Percentiles rank a stretch among this genome's conserved stretches.
These are phyloP conservation scores for Calliscelio sp. DNA, from an alignment of 2,888 invertebrate species.

Conservation along the genomic window DNA sequence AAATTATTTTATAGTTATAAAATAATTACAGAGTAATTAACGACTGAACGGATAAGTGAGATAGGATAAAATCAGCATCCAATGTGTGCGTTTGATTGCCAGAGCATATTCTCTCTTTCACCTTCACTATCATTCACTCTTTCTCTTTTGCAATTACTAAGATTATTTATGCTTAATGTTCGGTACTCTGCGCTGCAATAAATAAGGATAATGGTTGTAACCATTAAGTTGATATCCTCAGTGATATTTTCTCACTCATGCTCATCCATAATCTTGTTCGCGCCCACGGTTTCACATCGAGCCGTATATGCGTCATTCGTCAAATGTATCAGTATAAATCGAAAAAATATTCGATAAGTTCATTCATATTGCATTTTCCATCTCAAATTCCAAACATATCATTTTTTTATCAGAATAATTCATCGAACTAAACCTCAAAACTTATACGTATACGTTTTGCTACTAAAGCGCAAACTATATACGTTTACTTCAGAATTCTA, in stretches of 20 bases:
- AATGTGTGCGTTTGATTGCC: constrained; percentile 62
- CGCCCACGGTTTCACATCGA: constrained; percentile 80
- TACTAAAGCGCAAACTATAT: too few species aligned
- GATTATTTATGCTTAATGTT: constrained; percentile 81
- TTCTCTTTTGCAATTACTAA: constrained; percentile 79
- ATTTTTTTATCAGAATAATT: too few species aligned
- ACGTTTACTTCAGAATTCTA: too few species aligned
- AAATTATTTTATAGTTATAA: constrained; percentile 66
- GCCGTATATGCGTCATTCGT: constrained; percentile 81
- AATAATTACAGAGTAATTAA: constrained; percentile 72
- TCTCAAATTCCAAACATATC: too few species aligned
- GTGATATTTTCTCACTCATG: constrained; percentile 85
- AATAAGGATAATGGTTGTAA: constrained; percentile 83
- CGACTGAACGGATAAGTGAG: constrained; percentile 64
- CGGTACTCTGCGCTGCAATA: constrained; percentile 79
- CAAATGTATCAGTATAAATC: constrained; percentile 68
- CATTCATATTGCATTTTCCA: constrained; percentile 37
- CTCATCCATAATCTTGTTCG: constrained; percentile 82
- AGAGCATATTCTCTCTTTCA: constrained; percentile 68
- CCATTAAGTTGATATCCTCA: constrained; percentile 83
- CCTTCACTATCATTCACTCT: constrained; percentile 69
- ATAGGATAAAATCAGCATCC: constrained; percentile 67
- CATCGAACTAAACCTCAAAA: too few species aligned
- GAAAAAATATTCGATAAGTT: constrained; percentile 62
- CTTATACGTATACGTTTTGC: too few species aligned